These are phyloP conservation scores for Thera obeliscata DNA, from an alignment of 2,888 invertebrate species.

Conservation along the genomic window DNA sequence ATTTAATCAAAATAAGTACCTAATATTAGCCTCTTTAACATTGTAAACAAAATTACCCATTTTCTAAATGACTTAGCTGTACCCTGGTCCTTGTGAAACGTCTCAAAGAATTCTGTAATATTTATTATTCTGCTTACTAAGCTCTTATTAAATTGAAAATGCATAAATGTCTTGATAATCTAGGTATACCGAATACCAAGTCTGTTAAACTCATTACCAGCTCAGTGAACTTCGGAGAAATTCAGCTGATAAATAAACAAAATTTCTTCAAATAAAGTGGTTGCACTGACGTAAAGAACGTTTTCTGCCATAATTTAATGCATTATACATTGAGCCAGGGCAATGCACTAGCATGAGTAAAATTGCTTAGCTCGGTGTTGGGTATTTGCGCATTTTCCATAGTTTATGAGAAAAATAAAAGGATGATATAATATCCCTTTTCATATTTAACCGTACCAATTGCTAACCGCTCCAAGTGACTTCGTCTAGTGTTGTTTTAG, in stretches of 20 bases:
- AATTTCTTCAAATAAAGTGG: constrained; percentile 17
- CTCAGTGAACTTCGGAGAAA: constrained; percentile 12
- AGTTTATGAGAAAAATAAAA: not conserved
- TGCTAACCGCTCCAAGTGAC: too few relatives aligned
- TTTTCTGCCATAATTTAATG: constrained; percentile 27
- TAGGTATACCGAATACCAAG: not conserved
- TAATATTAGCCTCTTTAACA: too few relatives aligned
- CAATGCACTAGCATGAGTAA: constrained; percentile 15
- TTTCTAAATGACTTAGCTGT: not conserved
- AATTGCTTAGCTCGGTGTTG: not conserved
- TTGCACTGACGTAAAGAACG: constrained; percentile 12
- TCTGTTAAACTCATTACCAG: constrained; percentile 8
- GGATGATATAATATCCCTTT: not conserved
- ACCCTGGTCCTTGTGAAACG: constrained; percentile 8
- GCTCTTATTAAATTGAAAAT: not conserved
- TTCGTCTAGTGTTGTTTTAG: too few relatives aligned
- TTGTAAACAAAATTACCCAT: too few relatives aligned
- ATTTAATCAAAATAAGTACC: too few relatives aligned
- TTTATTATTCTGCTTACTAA: not conserved
- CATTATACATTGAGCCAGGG: constrained; percentile 22
- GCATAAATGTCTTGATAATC: not conserved
- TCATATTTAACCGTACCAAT: too few relatives aligned
- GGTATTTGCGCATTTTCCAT: not conserved
- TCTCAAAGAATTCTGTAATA: not conserved
- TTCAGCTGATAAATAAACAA: constrained; percentile 20